phyloP scores from a whole-genome alignment of 2,113 vertebrate species.

The Choloepus hoffmanni region DNA sequence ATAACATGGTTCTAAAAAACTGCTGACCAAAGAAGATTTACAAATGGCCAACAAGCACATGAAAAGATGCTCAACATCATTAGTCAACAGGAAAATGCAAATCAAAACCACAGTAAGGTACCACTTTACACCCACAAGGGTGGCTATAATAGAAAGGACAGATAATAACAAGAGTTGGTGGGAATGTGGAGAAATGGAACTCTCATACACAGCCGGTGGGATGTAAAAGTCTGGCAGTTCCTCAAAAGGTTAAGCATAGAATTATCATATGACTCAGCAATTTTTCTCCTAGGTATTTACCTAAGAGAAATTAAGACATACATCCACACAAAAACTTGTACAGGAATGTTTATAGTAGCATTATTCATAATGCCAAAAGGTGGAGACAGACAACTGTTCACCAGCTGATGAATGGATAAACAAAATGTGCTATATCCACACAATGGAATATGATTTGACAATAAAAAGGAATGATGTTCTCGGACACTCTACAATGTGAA shows the following conservation, averaged over 20 bases:
- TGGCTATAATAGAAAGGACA: no score
- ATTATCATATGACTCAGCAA: background rate
- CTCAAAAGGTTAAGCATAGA: background rate
- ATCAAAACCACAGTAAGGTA: no score
- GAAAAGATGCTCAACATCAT: no score
- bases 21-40: background rate
- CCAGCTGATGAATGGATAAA: background rate
- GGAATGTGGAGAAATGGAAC: no score
- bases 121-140: no score
- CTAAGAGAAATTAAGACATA: background rate
- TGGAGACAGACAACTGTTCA: background rate
- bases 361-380: background rate
- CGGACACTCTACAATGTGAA: background rate
- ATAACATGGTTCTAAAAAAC: background rate
- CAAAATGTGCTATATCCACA: background rate
- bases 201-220: background rate
- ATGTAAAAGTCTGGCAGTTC: background rate
- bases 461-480: background rate
- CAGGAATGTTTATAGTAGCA: background rate
- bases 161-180: no score
- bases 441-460: no score
- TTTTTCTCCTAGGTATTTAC: background rate
- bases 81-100: no score
- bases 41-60: no score
- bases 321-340: no score